Conservation (phyloP, 2,888 invertebrate genomes). For the Dorcus hopei region DNA sequence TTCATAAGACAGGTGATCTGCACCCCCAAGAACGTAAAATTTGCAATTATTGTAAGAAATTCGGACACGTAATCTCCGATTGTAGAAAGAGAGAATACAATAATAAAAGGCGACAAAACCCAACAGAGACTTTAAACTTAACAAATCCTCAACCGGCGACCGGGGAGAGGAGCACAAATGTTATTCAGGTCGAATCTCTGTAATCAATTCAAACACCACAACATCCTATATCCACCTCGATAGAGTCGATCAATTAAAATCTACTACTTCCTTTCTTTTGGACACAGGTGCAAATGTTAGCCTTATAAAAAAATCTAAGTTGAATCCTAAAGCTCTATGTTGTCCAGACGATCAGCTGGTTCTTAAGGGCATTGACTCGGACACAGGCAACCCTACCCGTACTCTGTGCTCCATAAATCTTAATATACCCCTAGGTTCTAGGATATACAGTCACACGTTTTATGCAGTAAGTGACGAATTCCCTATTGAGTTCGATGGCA, state of each 20-base stretch:
- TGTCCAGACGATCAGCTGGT: background rate
- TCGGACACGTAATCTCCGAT: conserved; percentile 18
- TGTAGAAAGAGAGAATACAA: conserved; percentile 26
- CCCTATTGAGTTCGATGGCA: too few species aligned
- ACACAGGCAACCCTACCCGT: background rate
- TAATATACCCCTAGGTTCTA: background rate
- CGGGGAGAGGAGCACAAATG: conserved; percentile 5
- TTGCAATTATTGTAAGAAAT: conserved; percentile 22
- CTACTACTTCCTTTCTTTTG: conserved; percentile 11
- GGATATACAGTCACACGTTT: too few species aligned
- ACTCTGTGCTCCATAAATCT: background rate
- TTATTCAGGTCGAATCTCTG: conserved; percentile 13
- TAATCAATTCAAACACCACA: conserved; percentile 5
- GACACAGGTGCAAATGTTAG: conserved; percentile 19
- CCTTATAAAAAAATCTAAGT: conserved; percentile 13
- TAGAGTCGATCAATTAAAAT: background rate
- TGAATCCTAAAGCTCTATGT: conserved; percentile 4
- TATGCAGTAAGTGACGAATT: too few species aligned
- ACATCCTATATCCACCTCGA: background rate
- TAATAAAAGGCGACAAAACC: conserved; percentile 9
- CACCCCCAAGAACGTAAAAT: background rate
- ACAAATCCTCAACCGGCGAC: background rate
- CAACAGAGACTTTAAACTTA: conserved; percentile 2
- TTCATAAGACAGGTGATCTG: too few species aligned
- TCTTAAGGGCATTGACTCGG: conserved; percentile 3